These are phyloP conservation scores for Drosophila imparisetae DNA, from an alignment of 2,888 invertebrate species.

Conservation along the genomic window DNA sequence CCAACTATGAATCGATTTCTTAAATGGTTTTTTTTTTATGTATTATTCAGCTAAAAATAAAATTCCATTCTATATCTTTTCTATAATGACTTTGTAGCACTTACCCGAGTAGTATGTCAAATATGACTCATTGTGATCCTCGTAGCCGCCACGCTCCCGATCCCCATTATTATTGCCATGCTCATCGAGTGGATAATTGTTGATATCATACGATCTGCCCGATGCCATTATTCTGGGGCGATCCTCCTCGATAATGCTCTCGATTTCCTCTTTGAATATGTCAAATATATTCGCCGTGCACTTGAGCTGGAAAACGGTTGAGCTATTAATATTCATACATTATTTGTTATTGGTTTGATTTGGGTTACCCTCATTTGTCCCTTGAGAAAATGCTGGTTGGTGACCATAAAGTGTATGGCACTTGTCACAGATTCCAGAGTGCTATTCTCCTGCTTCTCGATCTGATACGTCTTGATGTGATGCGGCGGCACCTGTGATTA, in stretches of 20 bases:
- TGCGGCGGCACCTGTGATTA: constrained; percentile 81
- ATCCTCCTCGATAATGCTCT: constrained; percentile 84
- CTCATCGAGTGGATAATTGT: constrained; percentile 83
- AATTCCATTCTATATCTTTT: not conserved
- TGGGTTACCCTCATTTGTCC: constrained; percentile 82
- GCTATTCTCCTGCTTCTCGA: constrained; percentile 81
- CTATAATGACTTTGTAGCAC: constrained; percentile 27
- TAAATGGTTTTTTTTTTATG: no score
- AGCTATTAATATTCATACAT: not conserved
- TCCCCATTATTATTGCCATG: constrained; percentile 63
- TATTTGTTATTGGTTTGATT: not conserved
- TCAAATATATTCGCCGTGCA: constrained; percentile 84
- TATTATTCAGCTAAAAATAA: no score
- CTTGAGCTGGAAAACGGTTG: constrained; percentile 74
- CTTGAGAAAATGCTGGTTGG: constrained; percentile 83
- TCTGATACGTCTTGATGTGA: constrained; percentile 84
- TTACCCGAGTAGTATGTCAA: constrained; percentile 83
- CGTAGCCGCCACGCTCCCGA: constrained; percentile 74
- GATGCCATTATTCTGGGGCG: constrained; percentile 84
- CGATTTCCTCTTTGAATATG: constrained; percentile 84
- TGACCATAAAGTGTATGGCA: constrained; percentile 84
- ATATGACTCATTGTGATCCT: constrained; percentile 84
- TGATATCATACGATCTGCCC: constrained; percentile 84
- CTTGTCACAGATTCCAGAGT: constrained; percentile 83
- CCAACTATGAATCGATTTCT: not conserved